Evolutionary conservation across 2,797 vertebrate species (phyloP).

Genomic region (Choloepus didactylus): DNA sequence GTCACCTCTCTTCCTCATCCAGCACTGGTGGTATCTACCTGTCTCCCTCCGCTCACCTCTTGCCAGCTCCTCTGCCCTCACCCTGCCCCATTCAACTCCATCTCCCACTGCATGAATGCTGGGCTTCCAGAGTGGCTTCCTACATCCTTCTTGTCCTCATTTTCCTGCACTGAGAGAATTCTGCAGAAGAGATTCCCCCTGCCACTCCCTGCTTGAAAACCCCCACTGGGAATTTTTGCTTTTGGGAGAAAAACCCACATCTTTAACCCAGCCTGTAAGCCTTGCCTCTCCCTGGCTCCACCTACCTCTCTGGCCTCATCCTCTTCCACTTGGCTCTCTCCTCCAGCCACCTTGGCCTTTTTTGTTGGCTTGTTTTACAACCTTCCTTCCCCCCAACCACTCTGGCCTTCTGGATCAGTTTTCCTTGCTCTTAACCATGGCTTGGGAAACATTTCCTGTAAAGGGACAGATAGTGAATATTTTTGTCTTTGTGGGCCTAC

Average conservation of each 20-base stretch:
- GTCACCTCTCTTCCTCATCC: background rate
- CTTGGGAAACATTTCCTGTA: background rate
- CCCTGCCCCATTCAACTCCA: rapidly evolving
- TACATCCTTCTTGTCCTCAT: background rate
- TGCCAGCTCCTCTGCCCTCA: too few species aligned
- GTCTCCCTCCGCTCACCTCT: background rate
- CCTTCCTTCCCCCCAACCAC: background rate
- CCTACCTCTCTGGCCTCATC: background rate
- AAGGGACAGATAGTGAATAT: background rate
- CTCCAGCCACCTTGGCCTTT: background rate
- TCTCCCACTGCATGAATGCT: background rate
- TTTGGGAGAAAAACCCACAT: background rate
- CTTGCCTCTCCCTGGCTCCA: background rate
- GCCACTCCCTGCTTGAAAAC: rapidly evolving
- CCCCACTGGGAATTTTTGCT: background rate
- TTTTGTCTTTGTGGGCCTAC: background rate
- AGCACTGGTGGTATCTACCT: background rate
- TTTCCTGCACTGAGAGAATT: background rate
- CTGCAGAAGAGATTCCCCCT: background rate
- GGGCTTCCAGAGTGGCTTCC: too few species aligned
- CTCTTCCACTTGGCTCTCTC: background rate
- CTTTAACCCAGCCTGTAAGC: background rate
- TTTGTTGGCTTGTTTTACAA: background rate
- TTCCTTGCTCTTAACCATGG: background rate
- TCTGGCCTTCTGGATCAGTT: background rate